Base-by-base conservation (phyloP, 2,113 vertebrate genomes). In the Rhadina sibilatrix region DNA sequence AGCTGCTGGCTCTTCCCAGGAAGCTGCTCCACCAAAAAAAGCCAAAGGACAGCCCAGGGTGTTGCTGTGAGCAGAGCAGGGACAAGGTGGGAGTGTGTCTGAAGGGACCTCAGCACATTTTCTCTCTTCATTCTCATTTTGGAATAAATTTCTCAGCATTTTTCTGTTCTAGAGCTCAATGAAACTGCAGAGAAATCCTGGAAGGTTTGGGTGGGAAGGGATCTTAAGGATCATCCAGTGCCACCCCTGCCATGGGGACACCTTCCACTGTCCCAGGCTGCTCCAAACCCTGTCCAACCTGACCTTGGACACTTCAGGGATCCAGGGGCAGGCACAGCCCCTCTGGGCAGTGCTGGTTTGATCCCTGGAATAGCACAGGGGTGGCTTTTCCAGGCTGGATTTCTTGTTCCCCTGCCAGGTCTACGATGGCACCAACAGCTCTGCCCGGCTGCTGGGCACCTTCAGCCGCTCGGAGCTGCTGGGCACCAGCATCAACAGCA, bases 361-460 rank as follows among this genome's bases (percentile, higher is more conserved):
- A 14, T 35, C 53, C 49, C n/a, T 38, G 44, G 33, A 15, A 8
- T 1, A 24, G 27, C 25, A 6, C 53, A 20, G 11, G 4, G n/a
- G 8, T 8, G 2, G 10, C 21, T 40, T 88, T 71, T 59, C 35
- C 82, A 64, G 15, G 28, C 2, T 4, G 33, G 30, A 50, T 56
- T 75, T 72, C 92, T 90, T 22, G 15, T 74, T 44, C 15, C 72
- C 42, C n/a, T 31, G 10, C 37, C 93, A 99, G 99, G 99, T 99
- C 44, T 99, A 99, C 8, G 99, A 99, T 9, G 99, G 99, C 94
- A 98, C 85, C 97, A 99, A 99, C 84, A 99, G 98, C 96, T 98
- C 98, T 2, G 99, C 99, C 60, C 98, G 99, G 31, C 96, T 99
- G 93, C 98, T 99, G 95, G 99, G 99, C 53, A 94, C 98, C 87